Percentiles rank a stretch among this genome's conserved stretches.
Evolutionary conservation across 2,797 vertebrate species (phyloP).

Genomic region (Crenichthys baileyi): DNA sequence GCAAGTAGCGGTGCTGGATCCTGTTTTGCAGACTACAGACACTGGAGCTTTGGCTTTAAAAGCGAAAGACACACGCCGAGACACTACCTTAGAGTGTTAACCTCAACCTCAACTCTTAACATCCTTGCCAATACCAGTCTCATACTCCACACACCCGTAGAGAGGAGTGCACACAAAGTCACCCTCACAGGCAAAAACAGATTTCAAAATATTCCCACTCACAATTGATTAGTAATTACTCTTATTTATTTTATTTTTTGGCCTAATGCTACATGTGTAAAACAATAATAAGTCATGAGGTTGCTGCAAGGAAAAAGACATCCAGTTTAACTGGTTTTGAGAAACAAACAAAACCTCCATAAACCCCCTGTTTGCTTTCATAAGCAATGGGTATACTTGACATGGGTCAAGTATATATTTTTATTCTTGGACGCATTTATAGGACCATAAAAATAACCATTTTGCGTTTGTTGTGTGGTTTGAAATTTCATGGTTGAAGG

Average conservation of each 20-base stretch:
- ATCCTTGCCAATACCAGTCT: slow-evolving; percentile 32
- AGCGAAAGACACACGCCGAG: slow-evolving; percentile 54
- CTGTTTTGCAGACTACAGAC: slow-evolving; percentile 76
- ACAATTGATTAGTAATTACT: slow-evolving; percentile 12
- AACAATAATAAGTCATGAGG: slow-evolving; percentile 49
- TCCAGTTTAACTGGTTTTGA: slow-evolving; percentile 60
- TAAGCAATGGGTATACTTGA: too few relatives aligned
- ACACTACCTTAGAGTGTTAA: slow-evolving; percentile 52
- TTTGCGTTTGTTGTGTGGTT: slow-evolving; percentile 33
- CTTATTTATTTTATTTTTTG: slow-evolving; percentile 19
- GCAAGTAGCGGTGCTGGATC: slow-evolving; percentile 77
- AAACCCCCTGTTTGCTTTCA: slow-evolving; percentile 28
- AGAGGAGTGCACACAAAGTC: slow-evolving; percentile 22
- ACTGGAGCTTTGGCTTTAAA: slow-evolving; percentile 68
- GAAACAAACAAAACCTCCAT: slow-evolving; percentile 40
- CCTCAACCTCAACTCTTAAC: slow-evolving; percentile 53
- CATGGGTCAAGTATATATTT: slow-evolving; percentile 5
- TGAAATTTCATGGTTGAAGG: slow-evolving; percentile 47
- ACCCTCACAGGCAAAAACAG: neutral
- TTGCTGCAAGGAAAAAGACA: slow-evolving; percentile 30
- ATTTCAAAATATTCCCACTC: slow-evolving; percentile 4
- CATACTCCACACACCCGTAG: slow-evolving; percentile 31
- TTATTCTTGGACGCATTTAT: slow-evolving; percentile 1
- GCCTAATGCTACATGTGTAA: slow-evolving; percentile 22
- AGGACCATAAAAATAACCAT: neutral